A percentile compares a stretch with the other conserved stretches of the same genome.
These are phyloP conservation scores for Thomomys bottae DNA, from an alignment of 2,113 vertebrate genomes.

Conservation along the genomic window DNA sequence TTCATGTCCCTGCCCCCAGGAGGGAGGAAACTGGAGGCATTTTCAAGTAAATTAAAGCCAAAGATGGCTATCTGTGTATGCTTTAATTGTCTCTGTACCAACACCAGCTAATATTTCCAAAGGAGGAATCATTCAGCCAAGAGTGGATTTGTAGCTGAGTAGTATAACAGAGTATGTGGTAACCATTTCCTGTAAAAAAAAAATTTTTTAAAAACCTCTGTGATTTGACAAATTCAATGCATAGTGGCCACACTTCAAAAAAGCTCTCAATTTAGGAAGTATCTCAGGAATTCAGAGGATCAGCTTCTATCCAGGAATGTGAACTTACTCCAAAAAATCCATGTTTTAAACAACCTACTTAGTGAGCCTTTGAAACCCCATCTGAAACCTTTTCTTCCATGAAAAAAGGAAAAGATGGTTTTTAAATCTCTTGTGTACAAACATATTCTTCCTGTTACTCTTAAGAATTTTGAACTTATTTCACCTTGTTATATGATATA, in stretches of 20 bases:
- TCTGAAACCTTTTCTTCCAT: neutral
- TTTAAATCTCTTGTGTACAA: slow-evolving; percentile 37
- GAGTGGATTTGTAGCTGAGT: neutral
- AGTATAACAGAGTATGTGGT: neutral
- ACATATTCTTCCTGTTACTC: slow-evolving; percentile 39
- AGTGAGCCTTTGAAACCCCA: neutral
- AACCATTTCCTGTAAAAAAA: neutral
- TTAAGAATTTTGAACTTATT: slow-evolving; percentile 56
- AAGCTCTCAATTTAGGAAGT: slow-evolving; percentile 9
- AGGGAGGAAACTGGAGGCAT: neutral
- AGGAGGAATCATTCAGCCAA: neutral
- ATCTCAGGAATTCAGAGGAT: slow-evolving; percentile 24
- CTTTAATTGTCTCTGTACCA: neutral
- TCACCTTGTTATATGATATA: no score
- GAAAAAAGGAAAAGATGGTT: slow-evolving; percentile 51
- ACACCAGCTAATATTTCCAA: neutral
- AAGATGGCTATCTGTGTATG: neutral
- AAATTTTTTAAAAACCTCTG: neutral
- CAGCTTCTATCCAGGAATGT: neutral
- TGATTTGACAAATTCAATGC: neutral
- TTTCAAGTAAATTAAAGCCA: slow-evolving; percentile 13
- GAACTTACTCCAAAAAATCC: neutral
- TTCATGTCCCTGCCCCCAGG: neutral
- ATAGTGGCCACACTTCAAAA: slow-evolving; percentile 8
- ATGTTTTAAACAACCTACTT: neutral